Evolutionary conservation across 37 sponge, comb jelly and placozoan genomes (phyloP).

Genomic region (Hexactinellida sp.): DNA sequence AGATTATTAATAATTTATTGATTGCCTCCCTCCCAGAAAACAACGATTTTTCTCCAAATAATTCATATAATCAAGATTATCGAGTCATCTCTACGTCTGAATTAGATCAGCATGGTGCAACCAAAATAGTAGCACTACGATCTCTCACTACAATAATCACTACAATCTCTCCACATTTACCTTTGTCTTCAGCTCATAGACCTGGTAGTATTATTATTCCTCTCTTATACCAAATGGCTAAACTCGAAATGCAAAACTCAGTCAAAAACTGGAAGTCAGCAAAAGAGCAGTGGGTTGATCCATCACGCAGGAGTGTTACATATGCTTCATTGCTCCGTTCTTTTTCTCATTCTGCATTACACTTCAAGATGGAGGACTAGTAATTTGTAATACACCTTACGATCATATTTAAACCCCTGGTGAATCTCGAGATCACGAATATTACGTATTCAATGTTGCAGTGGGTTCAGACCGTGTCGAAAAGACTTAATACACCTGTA

Average conservation of each 20-base stretch:
- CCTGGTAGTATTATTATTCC: not conserved
- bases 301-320: conserved; percentile 13
- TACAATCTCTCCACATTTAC: conserved; percentile 9
- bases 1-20: conserved; percentile 7
- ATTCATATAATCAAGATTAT: not conserved
- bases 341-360: not conserved
- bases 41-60: not conserved
- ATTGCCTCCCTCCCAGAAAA: conserved; percentile 6
- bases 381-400: conserved; percentile 5
- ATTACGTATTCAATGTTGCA: conserved; percentile 11
- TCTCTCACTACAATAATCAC: not conserved
- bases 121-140: conserved; percentile 14
- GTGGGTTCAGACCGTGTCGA: not conserved
- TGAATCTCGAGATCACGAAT: conserved; percentile 19
- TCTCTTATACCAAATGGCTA: conserved; percentile 3
- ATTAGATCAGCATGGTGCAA: conserved; percentile 15
- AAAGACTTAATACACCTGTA: conserved; percentile 9
- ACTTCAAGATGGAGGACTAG: not conserved
- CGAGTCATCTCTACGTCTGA: not conserved
- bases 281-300: not conserved
- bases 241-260: not conserved
- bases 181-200: not conserved
- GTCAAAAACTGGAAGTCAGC: conserved; percentile 17
- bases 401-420: not conserved
- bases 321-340: conserved; percentile 8